These are phyloP conservation scores for Lasioglossum zephyrum DNA, from an alignment of 2,888 invertebrate genomes.

Conservation along the genomic window DNA sequence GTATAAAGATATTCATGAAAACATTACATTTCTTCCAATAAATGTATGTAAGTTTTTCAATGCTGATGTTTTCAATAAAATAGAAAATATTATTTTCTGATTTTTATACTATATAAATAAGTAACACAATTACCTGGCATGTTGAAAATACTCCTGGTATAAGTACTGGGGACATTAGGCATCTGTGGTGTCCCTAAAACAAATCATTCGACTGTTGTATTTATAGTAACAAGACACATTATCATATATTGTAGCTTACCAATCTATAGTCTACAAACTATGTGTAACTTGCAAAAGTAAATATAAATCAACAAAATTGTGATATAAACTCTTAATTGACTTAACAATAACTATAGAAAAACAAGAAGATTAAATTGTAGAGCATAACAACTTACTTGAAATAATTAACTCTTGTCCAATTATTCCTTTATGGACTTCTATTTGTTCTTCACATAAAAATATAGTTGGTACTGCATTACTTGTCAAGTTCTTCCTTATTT, in stretches of 20 bases:
- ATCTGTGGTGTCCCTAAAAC: neutral
- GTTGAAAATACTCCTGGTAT: neutral
- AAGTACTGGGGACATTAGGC: neutral
- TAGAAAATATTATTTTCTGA: neutral
- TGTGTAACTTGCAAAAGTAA: neutral
- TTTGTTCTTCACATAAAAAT: neutral
- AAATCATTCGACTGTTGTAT: neutral
- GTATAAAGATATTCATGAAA: neutral
- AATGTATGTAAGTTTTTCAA: neutral
- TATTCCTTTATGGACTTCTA: neutral
- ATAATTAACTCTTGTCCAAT: neutral
- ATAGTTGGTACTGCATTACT: neutral
- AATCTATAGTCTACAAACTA: neutral
- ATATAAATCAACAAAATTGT: neutral
- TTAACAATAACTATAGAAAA: neutral
- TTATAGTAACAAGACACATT: neutral
- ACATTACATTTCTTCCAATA: neutral
- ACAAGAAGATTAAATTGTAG: neutral
- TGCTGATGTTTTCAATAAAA: neutral
- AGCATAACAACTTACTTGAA: neutral
- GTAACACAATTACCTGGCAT: neutral
- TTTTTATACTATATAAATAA: neutral
- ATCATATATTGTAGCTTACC: neutral
- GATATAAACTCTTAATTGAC: neutral
- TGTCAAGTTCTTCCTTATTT: slow-evolving; percentile 3